A percentile compares a stretch with the other conserved stretches of the same genome.
Evolutionary conservation across 2,797 vertebrate species (phyloP).

Genomic region (Trachops cirrhosus): DNA sequence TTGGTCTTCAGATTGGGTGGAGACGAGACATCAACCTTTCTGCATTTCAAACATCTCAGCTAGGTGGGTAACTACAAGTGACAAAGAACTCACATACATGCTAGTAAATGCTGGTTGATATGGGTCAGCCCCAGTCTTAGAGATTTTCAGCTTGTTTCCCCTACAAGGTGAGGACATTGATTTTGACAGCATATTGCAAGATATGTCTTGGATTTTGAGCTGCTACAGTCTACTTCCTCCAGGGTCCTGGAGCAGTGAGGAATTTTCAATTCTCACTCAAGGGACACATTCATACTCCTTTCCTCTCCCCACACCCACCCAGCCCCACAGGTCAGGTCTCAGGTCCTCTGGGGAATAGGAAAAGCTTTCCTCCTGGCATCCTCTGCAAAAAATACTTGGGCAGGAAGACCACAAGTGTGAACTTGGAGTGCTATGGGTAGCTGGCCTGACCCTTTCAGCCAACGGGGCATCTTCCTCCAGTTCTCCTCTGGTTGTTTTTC

Average conservation of each 20-base stretch:
- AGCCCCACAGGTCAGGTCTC: no score
- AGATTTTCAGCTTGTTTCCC: background rate
- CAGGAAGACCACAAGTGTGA: background rate
- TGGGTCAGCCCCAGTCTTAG: no score
- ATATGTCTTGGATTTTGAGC: background rate
- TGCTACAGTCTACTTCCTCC: background rate
- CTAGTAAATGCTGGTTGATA: background rate
- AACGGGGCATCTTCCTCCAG: accelerated
- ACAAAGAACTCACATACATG: background rate
- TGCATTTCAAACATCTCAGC: background rate
- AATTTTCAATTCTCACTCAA: background rate
- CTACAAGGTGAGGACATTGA: background rate
- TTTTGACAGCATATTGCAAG: background rate
- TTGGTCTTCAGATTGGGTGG: background rate
- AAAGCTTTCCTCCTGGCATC: background rate
- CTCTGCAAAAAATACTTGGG: background rate
- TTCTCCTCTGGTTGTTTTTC: background rate
- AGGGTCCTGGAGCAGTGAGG: background rate
- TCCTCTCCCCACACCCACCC: no score
- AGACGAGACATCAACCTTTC: background rate
- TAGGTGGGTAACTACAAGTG: background rate
- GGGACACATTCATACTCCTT: accelerated
- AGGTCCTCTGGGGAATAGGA: accelerated
- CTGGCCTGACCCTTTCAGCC: background rate
- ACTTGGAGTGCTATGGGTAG: background rate